Percentiles rank a stretch among this genome's conserved stretches.
These are phyloP conservation scores for Cosmia trapezina DNA, from an alignment of 2,888 invertebrate genomes.

Conservation along the genomic window DNA sequence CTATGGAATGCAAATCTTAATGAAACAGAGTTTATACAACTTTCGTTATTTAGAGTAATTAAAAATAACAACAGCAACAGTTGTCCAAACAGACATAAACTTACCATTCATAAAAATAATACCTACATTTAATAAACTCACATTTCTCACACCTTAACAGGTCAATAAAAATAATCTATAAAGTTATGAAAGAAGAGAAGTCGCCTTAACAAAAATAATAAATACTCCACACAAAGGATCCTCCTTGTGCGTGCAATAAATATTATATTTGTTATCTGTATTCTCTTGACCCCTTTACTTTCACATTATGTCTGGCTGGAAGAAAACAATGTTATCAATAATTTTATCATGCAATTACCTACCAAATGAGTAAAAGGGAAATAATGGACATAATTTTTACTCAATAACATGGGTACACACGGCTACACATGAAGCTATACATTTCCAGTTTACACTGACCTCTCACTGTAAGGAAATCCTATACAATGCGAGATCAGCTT, in stretches of 20 bases:
- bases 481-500: too few species aligned
- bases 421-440: too few species aligned
- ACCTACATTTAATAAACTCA: too few species aligned
- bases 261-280: slow-evolving; percentile 35
- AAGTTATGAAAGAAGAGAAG: too few species aligned
- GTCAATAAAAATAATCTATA: too few species aligned
- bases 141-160: too few species aligned
- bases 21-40: too few species aligned
- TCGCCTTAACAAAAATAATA: slow-evolving; percentile 21
- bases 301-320: slow-evolving; percentile 16
- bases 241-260: slow-evolving; percentile 44
- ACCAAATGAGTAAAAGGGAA: slow-evolving; percentile 5
- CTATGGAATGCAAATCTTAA: not conserved
- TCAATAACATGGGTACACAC: not conserved
- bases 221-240: slow-evolving; percentile 35
- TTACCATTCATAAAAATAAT: not conserved
- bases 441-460: too few species aligned
- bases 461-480: too few species aligned
- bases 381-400: not conserved
- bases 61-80: not conserved
- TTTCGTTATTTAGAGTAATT: not conserved
- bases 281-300: slow-evolving; percentile 34
- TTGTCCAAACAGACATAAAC: not conserved
- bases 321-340: slow-evolving; percentile 34
- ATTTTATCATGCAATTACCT: not conserved